phyloP scores from a whole-genome alignment of 1,140 invertebrate genomes.

The Bombus impatiens region DNA sequence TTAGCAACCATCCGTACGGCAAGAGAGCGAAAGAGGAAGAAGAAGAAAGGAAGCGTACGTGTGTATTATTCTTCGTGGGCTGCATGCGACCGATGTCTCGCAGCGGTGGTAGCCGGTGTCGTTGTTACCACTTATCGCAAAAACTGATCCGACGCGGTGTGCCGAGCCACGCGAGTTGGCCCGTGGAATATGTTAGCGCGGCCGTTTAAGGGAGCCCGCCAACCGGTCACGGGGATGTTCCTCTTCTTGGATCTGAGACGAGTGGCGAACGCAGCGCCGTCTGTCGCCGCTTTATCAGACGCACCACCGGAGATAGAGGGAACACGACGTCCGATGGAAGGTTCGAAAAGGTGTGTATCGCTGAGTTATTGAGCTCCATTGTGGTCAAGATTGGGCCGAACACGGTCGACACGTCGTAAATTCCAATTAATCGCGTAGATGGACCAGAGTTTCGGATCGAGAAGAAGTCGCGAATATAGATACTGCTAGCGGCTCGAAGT shows the following conservation, averaged over 20 bases:
- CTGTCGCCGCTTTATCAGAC: neutral
- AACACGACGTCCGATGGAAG: neutral
- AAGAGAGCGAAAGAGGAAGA: too few relatives aligned
- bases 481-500: too few relatives aligned
- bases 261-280: neutral
- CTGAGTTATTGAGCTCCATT: neutral
- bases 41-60: too few relatives aligned
- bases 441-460: neutral
- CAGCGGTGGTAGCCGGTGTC: constrained; percentile 52
- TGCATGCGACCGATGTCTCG: constrained; percentile 41
- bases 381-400: neutral
- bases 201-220: constrained; percentile 53
- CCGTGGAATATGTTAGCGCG: constrained; percentile 62
- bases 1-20: constrained; percentile 24
- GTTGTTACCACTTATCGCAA: constrained; percentile 69
- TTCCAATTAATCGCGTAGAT: neutral
- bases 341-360: neutral
- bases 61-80: constrained; percentile 31
- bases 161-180: constrained; percentile 54
- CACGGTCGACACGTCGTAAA: neutral
- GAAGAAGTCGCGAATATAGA: neutral
- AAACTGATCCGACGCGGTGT: constrained; percentile 62
- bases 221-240: neutral
- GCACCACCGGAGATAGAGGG: neutral
- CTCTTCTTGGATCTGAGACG: neutral